Conservation (phyloP, 2,888 invertebrate species). For the Rhaphigaster nebulosa region DNA sequence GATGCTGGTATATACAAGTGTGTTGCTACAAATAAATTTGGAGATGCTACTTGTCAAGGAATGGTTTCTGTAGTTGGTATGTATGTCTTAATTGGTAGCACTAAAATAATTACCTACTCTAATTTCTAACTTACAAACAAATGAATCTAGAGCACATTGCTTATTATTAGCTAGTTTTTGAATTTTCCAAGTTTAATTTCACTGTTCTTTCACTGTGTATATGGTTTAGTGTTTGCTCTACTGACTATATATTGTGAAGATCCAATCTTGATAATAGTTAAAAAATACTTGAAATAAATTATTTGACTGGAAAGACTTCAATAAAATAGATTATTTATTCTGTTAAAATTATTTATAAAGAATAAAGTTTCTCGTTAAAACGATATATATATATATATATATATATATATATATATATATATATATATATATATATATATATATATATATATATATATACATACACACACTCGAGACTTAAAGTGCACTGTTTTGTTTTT, state of each 20-base stretch:
- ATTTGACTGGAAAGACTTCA: background rate
- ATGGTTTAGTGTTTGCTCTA: background rate
- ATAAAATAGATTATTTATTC: background rate
- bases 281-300: background rate
- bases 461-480: too few species aligned
- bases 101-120: background rate
- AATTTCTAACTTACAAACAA: background rate
- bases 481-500: too few species aligned
- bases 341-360: background rate
- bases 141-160: background rate
- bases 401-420: too few species aligned
- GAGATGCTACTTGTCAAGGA: conserved; percentile 82
- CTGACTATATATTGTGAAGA: background rate
- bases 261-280: background rate
- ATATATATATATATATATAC: too few species aligned
- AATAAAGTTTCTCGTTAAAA: background rate
- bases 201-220: background rate
- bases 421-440: too few species aligned
- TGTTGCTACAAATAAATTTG: conserved; percentile 85
- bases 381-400: too few species aligned
- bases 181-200: background rate
- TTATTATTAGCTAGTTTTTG: background rate
- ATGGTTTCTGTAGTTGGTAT: conserved; percentile 83
- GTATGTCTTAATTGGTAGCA: conserved; percentile 55
- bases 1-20: conserved; percentile 91